Evolutionary conservation across 2,113 vertebrate species (phyloP), one percentile per base, ranked within the genome.

Genomic region (Zosterops lateralis): DNA sequence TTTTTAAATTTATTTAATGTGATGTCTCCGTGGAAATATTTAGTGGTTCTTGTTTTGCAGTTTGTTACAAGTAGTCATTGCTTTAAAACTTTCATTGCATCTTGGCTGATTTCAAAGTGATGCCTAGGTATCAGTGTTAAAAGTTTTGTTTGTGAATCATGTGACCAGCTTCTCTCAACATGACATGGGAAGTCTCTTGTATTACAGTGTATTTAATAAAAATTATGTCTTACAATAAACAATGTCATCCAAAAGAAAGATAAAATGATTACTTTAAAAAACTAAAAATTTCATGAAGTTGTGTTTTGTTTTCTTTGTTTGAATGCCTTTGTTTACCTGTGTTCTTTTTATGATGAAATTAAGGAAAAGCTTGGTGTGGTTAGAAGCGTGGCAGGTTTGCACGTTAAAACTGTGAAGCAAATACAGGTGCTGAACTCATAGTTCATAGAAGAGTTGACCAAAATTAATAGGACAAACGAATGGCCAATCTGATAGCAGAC

Each of bases 181-280:
- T 98, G 98, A 99, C 97, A 97, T 98, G 98, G 97, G 98, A 98
- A 98, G 98, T 98, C 98, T 98, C 98, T 99, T 98, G 98, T 99
- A 98, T 98, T 98, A 98, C 98, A 98, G 97, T 99, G 98, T 99
- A 99, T 98, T 99, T 98, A 99, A 98, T 98, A 98, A 99, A 99
- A 98, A 98, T 97, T 80, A 98, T 98, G 98, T 99, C 98, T 99
- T 98, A 99, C 97, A 98, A 98, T 98, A 98, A 97, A 98, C 94
- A 96, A 92, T 96, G 95, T 98, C 96, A 97, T 98, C 97, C 70
- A 94, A 96, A 97, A 97, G 73, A 96, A 95, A 97, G 78, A 93
- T 87, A 85, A 96, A 95, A 95, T 76, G 17, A 66, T 96, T 97
- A 90, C 91, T 97, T 96, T 76, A 76, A 95, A 87, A 89, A 40